Percentiles rank a stretch among this genome's conserved stretches.
These are phyloP conservation scores for Mya arenaria DNA, from an alignment of 1,140 invertebrate genomes.

Conservation along the genomic window DNA sequence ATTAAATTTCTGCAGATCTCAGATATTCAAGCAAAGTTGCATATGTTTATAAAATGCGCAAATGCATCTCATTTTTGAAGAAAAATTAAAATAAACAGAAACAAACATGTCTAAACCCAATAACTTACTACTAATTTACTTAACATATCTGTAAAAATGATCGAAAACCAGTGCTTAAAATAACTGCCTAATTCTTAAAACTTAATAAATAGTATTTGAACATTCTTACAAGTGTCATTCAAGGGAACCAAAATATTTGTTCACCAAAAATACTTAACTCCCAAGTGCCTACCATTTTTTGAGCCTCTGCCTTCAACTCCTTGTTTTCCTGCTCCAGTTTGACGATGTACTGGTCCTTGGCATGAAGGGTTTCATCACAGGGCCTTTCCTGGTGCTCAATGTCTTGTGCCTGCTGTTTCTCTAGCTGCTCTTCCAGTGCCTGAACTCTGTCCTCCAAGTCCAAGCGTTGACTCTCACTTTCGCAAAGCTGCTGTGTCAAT, in stretches of 20 bases:
- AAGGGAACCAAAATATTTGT: not conserved
- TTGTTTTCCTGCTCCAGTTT: slow-evolving; percentile 51
- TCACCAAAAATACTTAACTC: not conserved
- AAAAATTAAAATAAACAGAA: too few relatives aligned
- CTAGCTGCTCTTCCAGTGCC: slow-evolving; percentile 16
- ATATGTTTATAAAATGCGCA: too few relatives aligned
- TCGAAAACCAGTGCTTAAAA: too few relatives aligned
- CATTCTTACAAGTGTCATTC: not conserved
- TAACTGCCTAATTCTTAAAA: too few relatives aligned
- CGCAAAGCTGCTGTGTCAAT: slow-evolving; percentile 50
- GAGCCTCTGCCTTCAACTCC: slow-evolving; percentile 20
- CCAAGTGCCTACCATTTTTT: slow-evolving; percentile 40
- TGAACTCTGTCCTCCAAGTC: slow-evolving; percentile 49
- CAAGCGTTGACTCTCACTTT: slow-evolving; percentile 44
- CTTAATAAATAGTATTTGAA: too few relatives aligned
- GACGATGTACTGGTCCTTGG: slow-evolving; percentile 49
- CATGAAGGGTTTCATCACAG: slow-evolving; percentile 49
- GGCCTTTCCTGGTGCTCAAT: slow-evolving; percentile 5
- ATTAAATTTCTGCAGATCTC: too few relatives aligned
- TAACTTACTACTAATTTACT: too few relatives aligned
- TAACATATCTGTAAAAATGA: too few relatives aligned
- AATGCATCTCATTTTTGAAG: too few relatives aligned
- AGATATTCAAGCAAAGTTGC: too few relatives aligned
- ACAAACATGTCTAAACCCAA: too few relatives aligned
- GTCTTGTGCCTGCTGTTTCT: not conserved